These are phyloP conservation scores for Melanotaenia pygmaea DNA, from an alignment of 2,797 vertebrate species.

Conservation along the genomic window DNA sequence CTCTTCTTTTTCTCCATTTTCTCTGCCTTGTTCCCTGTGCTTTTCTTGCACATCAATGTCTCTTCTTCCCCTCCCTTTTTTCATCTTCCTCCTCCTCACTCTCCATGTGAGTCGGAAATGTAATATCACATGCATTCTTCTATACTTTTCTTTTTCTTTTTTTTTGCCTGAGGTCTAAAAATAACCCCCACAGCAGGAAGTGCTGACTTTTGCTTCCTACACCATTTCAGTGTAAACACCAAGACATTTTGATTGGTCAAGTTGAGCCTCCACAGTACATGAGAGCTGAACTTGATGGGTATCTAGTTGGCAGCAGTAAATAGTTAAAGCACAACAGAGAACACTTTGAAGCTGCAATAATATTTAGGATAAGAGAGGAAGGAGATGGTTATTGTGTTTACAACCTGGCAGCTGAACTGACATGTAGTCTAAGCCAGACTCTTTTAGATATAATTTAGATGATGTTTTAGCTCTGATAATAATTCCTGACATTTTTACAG, in stretches of 20 bases:
- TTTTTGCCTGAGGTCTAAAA: constrained; percentile 58
- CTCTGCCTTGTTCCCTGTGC: constrained; percentile 28
- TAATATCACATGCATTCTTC: constrained; percentile 72
- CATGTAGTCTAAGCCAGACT: constrained; percentile 24
- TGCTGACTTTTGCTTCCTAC: constrained; percentile 74
- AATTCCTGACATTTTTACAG: constrained; percentile 24
- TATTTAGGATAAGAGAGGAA: constrained; percentile 66
- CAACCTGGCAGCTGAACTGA: constrained; percentile 49
- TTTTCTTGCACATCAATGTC: constrained; percentile 61
- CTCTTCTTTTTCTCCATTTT: constrained; percentile 52
- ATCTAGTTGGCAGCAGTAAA: constrained; percentile 71
- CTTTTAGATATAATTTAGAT: constrained; percentile 44
- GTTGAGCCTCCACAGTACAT: constrained; percentile 60
- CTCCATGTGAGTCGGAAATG: constrained; percentile 62
- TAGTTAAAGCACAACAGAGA: constrained; percentile 50
- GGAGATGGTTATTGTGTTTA: constrained; percentile 61
- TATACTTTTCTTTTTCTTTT: constrained; percentile 7
- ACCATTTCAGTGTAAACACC: constrained; percentile 65
- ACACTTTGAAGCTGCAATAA: constrained; percentile 68
- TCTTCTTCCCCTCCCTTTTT: constrained; percentile 29
- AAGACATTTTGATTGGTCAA: constrained; percentile 73
- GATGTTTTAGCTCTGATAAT: constrained; percentile 39
- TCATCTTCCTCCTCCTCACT: constrained; percentile 9
- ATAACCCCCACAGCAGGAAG: constrained; percentile 72
- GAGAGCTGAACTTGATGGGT: constrained; percentile 66